A percentile compares a stretch with the other conserved stretches of the same genome.
These are phyloP conservation scores for Watsonalla binaria DNA, from an alignment of 2,888 invertebrate genomes.

Conservation along the genomic window DNA sequence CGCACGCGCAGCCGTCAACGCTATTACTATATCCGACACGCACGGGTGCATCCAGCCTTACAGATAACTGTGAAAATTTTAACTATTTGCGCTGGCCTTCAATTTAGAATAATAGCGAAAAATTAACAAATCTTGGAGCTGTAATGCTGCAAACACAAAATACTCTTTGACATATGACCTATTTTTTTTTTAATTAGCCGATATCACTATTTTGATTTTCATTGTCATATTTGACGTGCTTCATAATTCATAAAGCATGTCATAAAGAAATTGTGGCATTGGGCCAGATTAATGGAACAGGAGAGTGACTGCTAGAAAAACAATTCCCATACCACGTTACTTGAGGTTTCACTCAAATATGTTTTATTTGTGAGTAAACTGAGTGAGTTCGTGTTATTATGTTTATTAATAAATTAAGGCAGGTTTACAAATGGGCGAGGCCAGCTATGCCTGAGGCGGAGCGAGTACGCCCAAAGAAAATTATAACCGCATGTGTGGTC, in stretches of 20 bases:
- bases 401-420: conserved; percentile 15
- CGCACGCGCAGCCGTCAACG: conserved; percentile 22
- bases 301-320: not conserved
- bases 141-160: too few relatives aligned
- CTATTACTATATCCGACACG: conserved; percentile 26
- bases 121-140: too few relatives aligned
- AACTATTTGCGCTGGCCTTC: conserved; percentile 10
- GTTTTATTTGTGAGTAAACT: not conserved
- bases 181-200: too few relatives aligned
- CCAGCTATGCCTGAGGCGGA: conserved; percentile 43
- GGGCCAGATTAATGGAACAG: too few relatives aligned
- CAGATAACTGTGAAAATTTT: conserved; percentile 39
- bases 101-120: not conserved
- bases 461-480: conserved; percentile 40
- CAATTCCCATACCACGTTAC: not conserved
- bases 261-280: too few relatives aligned
- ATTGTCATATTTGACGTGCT: too few relatives aligned
- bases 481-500: conserved; percentile 55
- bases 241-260: too few relatives aligned
- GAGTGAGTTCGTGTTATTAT: not conserved
- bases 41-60: conserved; percentile 22
- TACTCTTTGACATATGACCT: too few relatives aligned
- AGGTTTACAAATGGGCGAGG: conserved; percentile 35
- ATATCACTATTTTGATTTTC: too few relatives aligned
- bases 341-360: not conserved